Percentiles rank a stretch among this genome's conserved stretches.
Evolutionary conservation across 2,888 invertebrate species (phyloP).

Genomic region (Malacosoma neustria): DNA sequence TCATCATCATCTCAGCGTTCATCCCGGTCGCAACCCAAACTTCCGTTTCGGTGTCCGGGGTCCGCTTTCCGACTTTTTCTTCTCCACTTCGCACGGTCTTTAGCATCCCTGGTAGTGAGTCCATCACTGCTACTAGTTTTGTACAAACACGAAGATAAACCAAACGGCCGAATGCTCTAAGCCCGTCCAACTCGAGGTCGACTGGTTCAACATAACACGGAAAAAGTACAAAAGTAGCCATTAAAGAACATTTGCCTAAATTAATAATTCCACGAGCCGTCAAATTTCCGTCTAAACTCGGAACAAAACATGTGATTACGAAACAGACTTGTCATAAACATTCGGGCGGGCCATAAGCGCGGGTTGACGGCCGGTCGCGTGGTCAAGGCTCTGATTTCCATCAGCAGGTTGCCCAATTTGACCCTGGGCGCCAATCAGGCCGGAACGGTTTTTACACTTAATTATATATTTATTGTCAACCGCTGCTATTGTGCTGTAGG

Average conservation of each 20-base stretch:
- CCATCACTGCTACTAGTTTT: no score
- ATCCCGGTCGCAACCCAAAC: no score
- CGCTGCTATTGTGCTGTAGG: slow-evolving; percentile 9
- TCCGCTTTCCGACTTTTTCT: no score
- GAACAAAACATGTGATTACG: background rate
- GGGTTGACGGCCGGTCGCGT: slow-evolving; percentile 51
- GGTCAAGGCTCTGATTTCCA: slow-evolving; percentile 67
- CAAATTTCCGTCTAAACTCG: background rate
- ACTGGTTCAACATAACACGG: background rate
- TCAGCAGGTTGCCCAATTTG: slow-evolving; percentile 53
- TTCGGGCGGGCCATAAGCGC: slow-evolving; percentile 29
- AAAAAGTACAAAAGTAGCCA: background rate
- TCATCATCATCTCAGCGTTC: no score
- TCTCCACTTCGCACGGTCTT: no score
- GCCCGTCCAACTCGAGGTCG: no score
- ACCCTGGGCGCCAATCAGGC: slow-evolving; percentile 66
- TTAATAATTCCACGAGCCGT: background rate
- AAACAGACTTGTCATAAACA: slow-evolving; percentile 9
- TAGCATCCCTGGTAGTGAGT: no score
- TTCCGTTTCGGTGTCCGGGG: no score
- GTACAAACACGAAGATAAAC: no score
- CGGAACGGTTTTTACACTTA: slow-evolving; percentile 64
- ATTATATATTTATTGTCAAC: slow-evolving; percentile 43
- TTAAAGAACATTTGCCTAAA: background rate
- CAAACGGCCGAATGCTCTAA: no score